Base-by-base conservation (phyloP, 2,888 invertebrate genomes). In the Mechanitis messenoides region DNA sequence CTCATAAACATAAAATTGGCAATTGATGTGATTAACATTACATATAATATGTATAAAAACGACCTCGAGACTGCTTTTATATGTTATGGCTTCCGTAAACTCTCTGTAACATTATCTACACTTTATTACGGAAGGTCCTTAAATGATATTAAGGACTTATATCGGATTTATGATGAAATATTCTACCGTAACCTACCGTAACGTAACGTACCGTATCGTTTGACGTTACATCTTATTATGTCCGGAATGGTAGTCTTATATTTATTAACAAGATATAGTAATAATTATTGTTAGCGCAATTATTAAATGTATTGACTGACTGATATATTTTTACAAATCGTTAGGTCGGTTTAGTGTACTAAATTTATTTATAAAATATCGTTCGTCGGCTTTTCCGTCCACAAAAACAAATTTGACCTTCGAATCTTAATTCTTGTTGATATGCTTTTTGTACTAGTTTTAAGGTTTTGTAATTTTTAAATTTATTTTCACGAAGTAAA, bases 11-110 rank as follows among this genome's bases (percentile, higher is more conserved):
- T 50, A 50, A 50, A 4, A 50, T 50, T 50, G 50, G 50, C 50
- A 50, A 31, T 50, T 31, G 11, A 31, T 50, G 31, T 50, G 9
- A 42, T 42, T 50, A 28, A 28, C 28, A 28, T 7, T 47, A 47
- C 2, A 50, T n/a, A 31, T 50, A 7, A 9, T 31, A 50, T 7
- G 50, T 50, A 50, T 9, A 60, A 64, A 64, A 59, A 59, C 55
- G 64, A 56, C 68, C 68, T 69, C 63, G 64, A 59, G 61, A 61
- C 63, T 68, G 64, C 64, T 66, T 68, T 62, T 62, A 61, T 62
- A 58, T 33, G 45, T 45, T 60, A 59, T 54, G 56, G 68, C 79
- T 84, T 85, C 83, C 85, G 80, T 55, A 38, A 56, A 57, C 38
- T 56, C 3, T 47, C 7, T 47, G 28, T 45, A 42, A 59, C 33